Percentiles rank a stretch among this genome's conserved stretches.
Evolutionary conservation across 2,888 invertebrate species (phyloP).

Genomic region (Cheilosia vernalis): DNA sequence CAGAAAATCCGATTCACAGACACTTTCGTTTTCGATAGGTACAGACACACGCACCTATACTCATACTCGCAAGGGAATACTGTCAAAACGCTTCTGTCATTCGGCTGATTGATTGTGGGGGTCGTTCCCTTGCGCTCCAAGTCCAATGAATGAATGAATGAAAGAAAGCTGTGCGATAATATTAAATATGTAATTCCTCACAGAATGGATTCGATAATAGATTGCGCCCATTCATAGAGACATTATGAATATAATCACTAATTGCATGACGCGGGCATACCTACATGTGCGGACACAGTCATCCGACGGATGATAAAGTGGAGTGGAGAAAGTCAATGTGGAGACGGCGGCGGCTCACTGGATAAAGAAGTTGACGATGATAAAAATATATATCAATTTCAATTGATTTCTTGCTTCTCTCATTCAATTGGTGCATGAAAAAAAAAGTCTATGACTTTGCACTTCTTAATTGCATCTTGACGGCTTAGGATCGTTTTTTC

Average conservation of each 20-base stretch:
- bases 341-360: background rate
- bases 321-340: conserved; percentile 41
- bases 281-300: conserved; percentile 14
- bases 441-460: conserved; percentile 27
- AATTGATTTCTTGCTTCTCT: conserved; percentile 14
- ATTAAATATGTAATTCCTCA: conserved; percentile 10
- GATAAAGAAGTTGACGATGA: conserved; percentile 23
- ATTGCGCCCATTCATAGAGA: conserved; percentile 29
- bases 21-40: conserved; percentile 31
- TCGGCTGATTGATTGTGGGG: conserved; percentile 22
- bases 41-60: background rate
- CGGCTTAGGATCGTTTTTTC: conserved; percentile 9
- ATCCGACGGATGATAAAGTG: background rate
- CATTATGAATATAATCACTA: conserved; percentile 39
- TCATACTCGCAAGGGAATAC: background rate
- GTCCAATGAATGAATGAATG: background rate
- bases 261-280: conserved; percentile 34
- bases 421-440: conserved; percentile 7
- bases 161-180: conserved; percentile 7
- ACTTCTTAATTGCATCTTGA: conserved; percentile 43
- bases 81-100: conserved; percentile 21
- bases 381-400: conserved; percentile 31
- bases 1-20: conserved; percentile 13
- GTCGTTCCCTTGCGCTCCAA: background rate
- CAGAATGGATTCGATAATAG: conserved; percentile 6